These are phyloP conservation scores for Scaeva pyrastri DNA, from an alignment of 2,888 invertebrate genomes.

Conservation along the genomic window DNA sequence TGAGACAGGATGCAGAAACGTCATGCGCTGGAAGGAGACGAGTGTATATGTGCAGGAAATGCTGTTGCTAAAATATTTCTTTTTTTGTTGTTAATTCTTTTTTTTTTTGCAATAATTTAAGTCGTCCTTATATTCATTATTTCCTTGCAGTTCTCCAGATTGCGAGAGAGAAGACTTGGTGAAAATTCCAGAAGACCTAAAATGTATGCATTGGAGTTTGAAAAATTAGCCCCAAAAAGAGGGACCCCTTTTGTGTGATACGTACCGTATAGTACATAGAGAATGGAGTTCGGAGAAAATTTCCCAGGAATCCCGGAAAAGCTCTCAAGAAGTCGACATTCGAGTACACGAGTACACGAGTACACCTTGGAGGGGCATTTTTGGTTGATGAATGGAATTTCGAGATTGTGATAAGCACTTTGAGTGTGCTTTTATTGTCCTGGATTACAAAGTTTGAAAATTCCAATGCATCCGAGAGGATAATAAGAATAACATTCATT, in stretches of 20 bases:
- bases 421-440: slow-evolving; percentile 49
- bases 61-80: slow-evolving; percentile 64
- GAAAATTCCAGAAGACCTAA: slow-evolving; percentile 54
- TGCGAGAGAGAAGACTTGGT: slow-evolving; percentile 30
- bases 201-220: slow-evolving; percentile 46
- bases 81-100: slow-evolving; percentile 22
- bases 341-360: background rate
- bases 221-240: slow-evolving; percentile 9
- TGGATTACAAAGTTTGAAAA: slow-evolving; percentile 55
- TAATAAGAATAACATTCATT: slow-evolving; percentile 20
- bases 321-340: slow-evolving; percentile 17
- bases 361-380: background rate
- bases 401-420: slow-evolving; percentile 34
- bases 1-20: slow-evolving; percentile 64
- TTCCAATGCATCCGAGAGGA: slow-evolving; percentile 66
- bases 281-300: slow-evolving; percentile 52
- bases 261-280: too few species aligned
- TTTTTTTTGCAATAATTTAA: slow-evolving; percentile 8
- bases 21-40: slow-evolving; percentile 74
- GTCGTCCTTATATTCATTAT: slow-evolving; percentile 43
- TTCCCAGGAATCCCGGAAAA: slow-evolving; percentile 74
- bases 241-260: slow-evolving; percentile 10
- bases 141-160: slow-evolving; percentile 58
- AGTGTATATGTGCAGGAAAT: slow-evolving; percentile 66
- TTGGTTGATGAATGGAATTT: slow-evolving; percentile 40